Conservation (phyloP, 2,888 invertebrate genomes). For the Mythimna pallens region DNA sequence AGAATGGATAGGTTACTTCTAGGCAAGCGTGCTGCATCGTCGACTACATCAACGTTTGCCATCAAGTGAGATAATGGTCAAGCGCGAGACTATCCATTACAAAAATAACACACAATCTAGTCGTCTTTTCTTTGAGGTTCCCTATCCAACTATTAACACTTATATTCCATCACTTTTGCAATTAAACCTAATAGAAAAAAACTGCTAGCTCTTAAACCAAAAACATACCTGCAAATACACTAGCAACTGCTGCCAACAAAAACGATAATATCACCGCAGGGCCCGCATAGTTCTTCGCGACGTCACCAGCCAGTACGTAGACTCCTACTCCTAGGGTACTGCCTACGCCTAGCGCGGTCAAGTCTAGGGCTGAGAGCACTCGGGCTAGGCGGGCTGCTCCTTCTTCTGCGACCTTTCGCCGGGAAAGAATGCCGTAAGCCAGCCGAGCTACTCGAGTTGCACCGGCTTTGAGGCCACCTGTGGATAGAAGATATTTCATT, state of each 20-base stretch:
- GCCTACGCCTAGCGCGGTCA: constrained; percentile 95
- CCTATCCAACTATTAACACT: no score
- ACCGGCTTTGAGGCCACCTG: constrained; percentile 85
- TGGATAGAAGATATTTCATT: constrained; percentile 8
- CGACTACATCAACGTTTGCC: no score
- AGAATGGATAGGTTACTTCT: no score
- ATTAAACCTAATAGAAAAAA: not conserved
- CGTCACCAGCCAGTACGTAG: constrained; percentile 96
- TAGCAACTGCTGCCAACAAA: constrained; percentile 97
- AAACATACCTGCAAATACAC: constrained; percentile 94
- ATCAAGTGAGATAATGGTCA: no score
- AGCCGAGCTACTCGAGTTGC: constrained; percentile 77
- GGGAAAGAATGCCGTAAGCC: constrained; percentile 82
- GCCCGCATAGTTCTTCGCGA: constrained; percentile 95
- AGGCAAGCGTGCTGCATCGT: no score
- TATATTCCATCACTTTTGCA: no score
- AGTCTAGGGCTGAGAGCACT: constrained; percentile 95
- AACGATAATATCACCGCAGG: constrained; percentile 97
- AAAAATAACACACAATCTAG: no score
- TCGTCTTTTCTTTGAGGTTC: no score
- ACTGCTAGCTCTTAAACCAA: not conserved
- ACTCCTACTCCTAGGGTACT: constrained; percentile 97
- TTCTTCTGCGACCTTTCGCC: constrained; percentile 87
- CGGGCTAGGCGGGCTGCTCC: constrained; percentile 91
- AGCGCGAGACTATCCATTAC: no score